Base-by-base conservation (phyloP, 1,140 invertebrate species). In the Eubasilissa regina region DNA sequence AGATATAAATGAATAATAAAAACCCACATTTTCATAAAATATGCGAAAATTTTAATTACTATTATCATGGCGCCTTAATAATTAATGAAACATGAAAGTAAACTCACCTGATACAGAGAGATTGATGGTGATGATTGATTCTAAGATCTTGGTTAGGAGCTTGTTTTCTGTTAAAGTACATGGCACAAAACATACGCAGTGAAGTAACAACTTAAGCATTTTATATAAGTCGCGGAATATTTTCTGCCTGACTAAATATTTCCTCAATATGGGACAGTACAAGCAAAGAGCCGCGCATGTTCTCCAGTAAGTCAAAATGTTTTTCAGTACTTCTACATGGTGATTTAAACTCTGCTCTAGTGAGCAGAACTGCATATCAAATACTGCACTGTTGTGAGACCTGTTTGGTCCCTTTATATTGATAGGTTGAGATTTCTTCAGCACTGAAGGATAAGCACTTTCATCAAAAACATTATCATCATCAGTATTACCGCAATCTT, bases 181-280 rank as follows among this genome's bases (percentile, higher is more conserved):
- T 15, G 83, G 83, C 51, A 70, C 76, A 76, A 84, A 74, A 45
- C 85, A 85, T 51, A 89, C 79, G 25, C 81, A 78, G 45, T 87
- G 82, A 58, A 90, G 82, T 72, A 87, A 58, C 76, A 89, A 66
- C 77, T 85, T 85, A 47, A 90, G 84, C 66, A 91, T 83, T 64
- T 84, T 85, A 66, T 85, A 87, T 72, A 85, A 86, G 80, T 87
- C 84, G 58, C 81, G 25, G 45, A 88, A 83, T 74, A 85, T 83
- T 3, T 35, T 15, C 73, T 89, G 86, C 17, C 82, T 81, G 1
- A 86, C 85, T 13, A 91, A 82, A 84, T 89, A 86, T 64, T 80
- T 78, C 6, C 91, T 86, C 84, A 92, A 91, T 85, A 88, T 84
- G 0, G 92, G 91, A 79, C 91, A 92, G 83, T 89, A 91, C 9